Evolutionary conservation across 2,888 invertebrate genomes (phyloP).

Genomic region (Hymenopus coronatus): DNA sequence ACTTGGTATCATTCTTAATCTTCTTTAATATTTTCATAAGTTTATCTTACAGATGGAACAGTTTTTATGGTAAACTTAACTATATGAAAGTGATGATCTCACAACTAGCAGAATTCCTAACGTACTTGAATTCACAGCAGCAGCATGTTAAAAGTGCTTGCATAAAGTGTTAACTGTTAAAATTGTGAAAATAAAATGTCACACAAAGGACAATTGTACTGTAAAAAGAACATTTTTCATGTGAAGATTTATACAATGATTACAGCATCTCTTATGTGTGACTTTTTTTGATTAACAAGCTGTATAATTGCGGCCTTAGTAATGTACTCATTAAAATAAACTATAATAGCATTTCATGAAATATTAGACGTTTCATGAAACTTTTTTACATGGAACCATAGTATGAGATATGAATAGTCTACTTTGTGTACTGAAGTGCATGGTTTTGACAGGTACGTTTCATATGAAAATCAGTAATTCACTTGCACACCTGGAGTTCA

Average conservation of each 20-base stretch:
- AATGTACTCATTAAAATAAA: constrained; percentile 20
- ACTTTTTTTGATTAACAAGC: constrained; percentile 18
- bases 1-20: not conserved
- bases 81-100: constrained; percentile 1
- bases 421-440: not conserved
- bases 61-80: not conserved
- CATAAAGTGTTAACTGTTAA: not conserved
- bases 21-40: not conserved
- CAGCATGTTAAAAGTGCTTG: not conserved
- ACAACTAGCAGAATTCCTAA: not conserved
- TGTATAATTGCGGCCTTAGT: constrained; percentile 32
- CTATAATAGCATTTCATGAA: not conserved
- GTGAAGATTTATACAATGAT: not conserved
- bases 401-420: not conserved
- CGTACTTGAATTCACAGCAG: not conserved
- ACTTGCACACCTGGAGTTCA: constrained; percentile 21
- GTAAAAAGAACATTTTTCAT: not conserved
- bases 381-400: constrained; percentile 7
- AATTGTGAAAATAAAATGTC: not conserved
- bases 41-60: not conserved
- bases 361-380: constrained; percentile 13
- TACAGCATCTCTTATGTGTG: constrained; percentile 17
- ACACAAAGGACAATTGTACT: not conserved
- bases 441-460: constrained; percentile 7
- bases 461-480: constrained; percentile 7